These are phyloP conservation scores for Benitochromis conjunctus DNA, from an alignment of 2,113 vertebrate species.

Conservation along the genomic window DNA sequence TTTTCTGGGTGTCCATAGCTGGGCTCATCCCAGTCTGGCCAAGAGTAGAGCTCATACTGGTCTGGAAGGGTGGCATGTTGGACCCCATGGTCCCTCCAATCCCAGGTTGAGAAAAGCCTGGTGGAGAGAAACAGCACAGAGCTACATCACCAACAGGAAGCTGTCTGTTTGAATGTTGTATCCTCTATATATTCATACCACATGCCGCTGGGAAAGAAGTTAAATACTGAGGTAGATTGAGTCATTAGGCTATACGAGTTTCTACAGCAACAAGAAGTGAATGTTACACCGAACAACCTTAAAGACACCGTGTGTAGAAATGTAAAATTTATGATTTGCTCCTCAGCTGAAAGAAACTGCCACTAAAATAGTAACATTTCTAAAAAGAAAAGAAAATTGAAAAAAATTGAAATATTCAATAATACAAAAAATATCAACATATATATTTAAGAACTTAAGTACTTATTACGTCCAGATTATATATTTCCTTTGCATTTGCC, in stretches of 20 bases:
- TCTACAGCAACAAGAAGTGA: not conserved
- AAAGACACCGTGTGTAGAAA: no score
- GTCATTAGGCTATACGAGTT: not conserved
- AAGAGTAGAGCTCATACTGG: slow-evolving; percentile 47
- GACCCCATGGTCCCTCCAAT: slow-evolving; percentile 61
- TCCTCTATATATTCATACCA: not conserved
- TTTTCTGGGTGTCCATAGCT: slow-evolving; percentile 61
- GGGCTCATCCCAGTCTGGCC: slow-evolving; percentile 38
- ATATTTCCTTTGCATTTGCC: no score
- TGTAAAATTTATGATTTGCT: no score
- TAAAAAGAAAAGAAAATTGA: no score
- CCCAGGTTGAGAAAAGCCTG: slow-evolving; percentile 71
- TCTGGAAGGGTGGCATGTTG: slow-evolving; percentile 63
- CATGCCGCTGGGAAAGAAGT: not conserved
- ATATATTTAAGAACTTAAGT: no score
- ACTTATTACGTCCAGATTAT: no score
- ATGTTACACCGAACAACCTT: not conserved
- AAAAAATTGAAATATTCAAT: no score
- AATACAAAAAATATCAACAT: no score
- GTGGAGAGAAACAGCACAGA: not conserved
- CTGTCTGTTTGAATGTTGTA: not conserved
- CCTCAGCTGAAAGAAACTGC: no score
- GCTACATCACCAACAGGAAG: not conserved
- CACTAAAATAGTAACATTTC: no score
- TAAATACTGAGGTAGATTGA: not conserved